Evolutionary conservation across 1,140 invertebrate species (phyloP).

Genomic region (Pseudomyrmex concolor): DNA sequence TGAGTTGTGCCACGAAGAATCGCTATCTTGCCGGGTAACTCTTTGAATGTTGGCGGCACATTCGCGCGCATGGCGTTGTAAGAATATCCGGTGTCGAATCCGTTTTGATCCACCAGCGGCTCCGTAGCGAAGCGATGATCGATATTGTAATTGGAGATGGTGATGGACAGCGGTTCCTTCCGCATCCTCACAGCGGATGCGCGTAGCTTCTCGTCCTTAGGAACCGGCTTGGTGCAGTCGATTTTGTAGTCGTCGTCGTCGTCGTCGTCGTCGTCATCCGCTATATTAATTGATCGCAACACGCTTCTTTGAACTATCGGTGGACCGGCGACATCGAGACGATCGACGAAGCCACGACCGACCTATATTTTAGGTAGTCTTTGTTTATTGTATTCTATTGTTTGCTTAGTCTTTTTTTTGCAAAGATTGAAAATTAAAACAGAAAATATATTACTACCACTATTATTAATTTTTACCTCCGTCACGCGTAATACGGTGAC

Average conservation of each 20-base stretch:
- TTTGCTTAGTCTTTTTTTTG: no score
- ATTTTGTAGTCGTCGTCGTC: constrained; percentile 69
- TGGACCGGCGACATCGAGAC: not conserved
- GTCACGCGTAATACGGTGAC: constrained; percentile 65
- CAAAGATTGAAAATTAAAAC: not conserved
- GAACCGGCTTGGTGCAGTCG: constrained; percentile 68
- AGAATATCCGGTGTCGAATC: constrained; percentile 73
- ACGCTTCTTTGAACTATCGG: constrained; percentile 62
- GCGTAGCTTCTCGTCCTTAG: constrained; percentile 56
- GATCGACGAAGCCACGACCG: constrained; percentile 36
- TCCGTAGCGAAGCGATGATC: constrained; percentile 72
- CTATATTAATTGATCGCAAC: constrained; percentile 60
- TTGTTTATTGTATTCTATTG: not conserved
- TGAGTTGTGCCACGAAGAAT: constrained; percentile 80
- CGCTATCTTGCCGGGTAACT: constrained; percentile 62
- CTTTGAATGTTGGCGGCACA: constrained; percentile 76
- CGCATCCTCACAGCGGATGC: constrained; percentile 49
- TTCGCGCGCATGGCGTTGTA: constrained; percentile 78
- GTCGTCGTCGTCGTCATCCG: constrained; percentile 69
- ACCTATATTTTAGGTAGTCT: constrained; percentile 21
- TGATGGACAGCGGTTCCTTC: constrained; percentile 74
- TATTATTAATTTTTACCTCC: constrained; percentile 5
- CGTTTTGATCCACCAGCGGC: constrained; percentile 69
- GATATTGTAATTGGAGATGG: constrained; percentile 77
- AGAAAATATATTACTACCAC: constrained; percentile 7